Evolutionary conservation across 2,113 vertebrate genomes (phyloP).

Genomic region (Mastomys coucha): DNA sequence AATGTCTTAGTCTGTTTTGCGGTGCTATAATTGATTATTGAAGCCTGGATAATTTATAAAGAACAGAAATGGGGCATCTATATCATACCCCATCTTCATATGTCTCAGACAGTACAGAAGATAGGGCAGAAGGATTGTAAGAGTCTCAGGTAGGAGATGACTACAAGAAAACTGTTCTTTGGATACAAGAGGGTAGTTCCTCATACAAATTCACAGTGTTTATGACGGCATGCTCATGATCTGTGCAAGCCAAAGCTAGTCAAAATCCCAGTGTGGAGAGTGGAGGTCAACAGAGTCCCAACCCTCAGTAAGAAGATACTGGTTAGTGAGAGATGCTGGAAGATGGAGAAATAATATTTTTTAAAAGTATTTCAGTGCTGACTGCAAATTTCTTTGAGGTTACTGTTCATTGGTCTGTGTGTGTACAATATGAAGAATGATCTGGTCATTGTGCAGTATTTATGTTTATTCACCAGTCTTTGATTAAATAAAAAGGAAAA

Average conservation of each 20-base stretch:
- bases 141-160: background rate
- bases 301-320: background rate
- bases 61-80: background rate
- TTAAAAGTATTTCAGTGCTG: slow-evolving; percentile 80
- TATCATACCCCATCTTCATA: too few species aligned
- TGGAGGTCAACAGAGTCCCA: background rate
- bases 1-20: background rate
- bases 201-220: background rate
- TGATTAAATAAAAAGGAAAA: slow-evolving; percentile 91
- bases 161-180: background rate
- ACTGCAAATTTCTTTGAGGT: slow-evolving; percentile 87
- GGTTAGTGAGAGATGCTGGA: background rate
- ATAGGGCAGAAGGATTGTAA: background rate
- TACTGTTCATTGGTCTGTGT: slow-evolving; percentile 87
- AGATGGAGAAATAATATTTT: background rate
- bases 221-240: background rate
- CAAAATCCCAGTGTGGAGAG: background rate
- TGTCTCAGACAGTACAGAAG: background rate
- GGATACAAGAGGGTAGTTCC: background rate
- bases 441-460: slow-evolving; percentile 91
- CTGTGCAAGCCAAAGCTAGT: background rate
- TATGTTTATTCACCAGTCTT: slow-evolving; percentile 91
- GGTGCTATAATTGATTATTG: background rate
- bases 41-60: background rate
- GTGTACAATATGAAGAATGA: slow-evolving; percentile 90